Conservation (phyloP, 53 echinoderm and acorn worm genomes). For the Pentamera pediparva region DNA sequence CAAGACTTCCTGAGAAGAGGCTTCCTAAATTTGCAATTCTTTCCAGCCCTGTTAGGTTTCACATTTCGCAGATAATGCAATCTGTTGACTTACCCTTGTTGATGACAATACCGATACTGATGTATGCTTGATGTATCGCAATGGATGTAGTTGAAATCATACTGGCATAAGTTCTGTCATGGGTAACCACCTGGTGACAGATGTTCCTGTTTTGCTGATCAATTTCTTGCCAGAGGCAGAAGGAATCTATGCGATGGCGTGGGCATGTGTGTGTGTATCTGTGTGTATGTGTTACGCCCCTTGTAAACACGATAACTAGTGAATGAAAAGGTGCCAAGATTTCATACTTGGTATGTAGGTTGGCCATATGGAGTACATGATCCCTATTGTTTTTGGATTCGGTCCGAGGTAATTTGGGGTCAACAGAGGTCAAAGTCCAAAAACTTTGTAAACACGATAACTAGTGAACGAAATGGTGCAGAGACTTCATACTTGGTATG, state of each 20-base stretch:
- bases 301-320: not conserved
- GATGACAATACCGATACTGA: too few relatives aligned
- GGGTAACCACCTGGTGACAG: not conserved
- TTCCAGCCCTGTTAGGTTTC: too few relatives aligned
- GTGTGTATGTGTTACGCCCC: not conserved
- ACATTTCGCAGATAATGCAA: too few relatives aligned
- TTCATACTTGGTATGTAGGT: not conserved
- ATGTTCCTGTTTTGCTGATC: not conserved
- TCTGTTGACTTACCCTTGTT: too few relatives aligned
- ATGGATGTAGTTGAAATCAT: not conserved
- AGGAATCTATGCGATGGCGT: not conserved
- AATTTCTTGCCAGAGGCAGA: not conserved
- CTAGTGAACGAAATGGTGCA: not conserved
- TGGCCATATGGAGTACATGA: not conserved
- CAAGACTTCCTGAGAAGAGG: too few relatives aligned
- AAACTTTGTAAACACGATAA: not conserved
- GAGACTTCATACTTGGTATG: not conserved
- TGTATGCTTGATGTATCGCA: too few relatives aligned
- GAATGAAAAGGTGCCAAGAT: not conserved
- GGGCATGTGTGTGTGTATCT: not conserved
- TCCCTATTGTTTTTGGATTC: not conserved
- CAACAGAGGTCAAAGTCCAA: not conserved
- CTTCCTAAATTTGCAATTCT: too few relatives aligned
- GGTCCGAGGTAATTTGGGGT: not conserved
- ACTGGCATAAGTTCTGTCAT: not conserved